Evolutionary conservation across 2,113 vertebrate genomes (phyloP).

Genomic region (Clarias macrocephalus): DNA sequence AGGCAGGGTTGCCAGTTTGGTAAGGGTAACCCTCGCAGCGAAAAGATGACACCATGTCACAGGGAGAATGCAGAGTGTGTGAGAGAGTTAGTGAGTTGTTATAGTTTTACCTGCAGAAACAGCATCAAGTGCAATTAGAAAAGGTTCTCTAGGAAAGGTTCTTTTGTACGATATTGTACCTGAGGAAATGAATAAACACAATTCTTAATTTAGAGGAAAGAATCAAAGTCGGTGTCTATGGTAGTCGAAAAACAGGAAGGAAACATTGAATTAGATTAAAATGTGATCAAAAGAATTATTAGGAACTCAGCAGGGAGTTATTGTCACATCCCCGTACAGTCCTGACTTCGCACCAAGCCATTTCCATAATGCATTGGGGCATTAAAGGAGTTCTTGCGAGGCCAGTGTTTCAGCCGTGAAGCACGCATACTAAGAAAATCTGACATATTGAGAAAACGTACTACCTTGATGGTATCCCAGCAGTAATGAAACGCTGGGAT

Average conservation of each 20-base stretch:
- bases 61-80: neutral
- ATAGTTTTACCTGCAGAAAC: neutral
- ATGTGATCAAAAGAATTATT: neutral
- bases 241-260: neutral
- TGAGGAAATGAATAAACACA: neutral
- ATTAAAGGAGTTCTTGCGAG: too few relatives aligned
- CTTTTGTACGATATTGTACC: neutral
- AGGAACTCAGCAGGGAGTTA: too few relatives aligned
- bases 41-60: neutral
- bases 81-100: neutral
- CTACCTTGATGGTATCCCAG: too few relatives aligned
- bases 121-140: neutral
- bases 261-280: neutral
- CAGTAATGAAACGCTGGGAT: too few relatives aligned
- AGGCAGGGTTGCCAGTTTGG: conserved; percentile 38
- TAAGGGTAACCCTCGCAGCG: conserved; percentile 14
- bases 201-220: neutral
- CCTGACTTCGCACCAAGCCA: too few relatives aligned
- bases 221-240: neutral
- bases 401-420: too few relatives aligned
- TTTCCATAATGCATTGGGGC: too few relatives aligned
- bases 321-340: too few relatives aligned
- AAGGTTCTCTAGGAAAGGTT: neutral
- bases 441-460: too few relatives aligned
- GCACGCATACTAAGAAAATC: too few relatives aligned